Percentiles rank a stretch among this genome's conserved stretches.
These are phyloP conservation scores for Nebria brevicollis DNA, from an alignment of 2,888 invertebrate species.

Conservation along the genomic window DNA sequence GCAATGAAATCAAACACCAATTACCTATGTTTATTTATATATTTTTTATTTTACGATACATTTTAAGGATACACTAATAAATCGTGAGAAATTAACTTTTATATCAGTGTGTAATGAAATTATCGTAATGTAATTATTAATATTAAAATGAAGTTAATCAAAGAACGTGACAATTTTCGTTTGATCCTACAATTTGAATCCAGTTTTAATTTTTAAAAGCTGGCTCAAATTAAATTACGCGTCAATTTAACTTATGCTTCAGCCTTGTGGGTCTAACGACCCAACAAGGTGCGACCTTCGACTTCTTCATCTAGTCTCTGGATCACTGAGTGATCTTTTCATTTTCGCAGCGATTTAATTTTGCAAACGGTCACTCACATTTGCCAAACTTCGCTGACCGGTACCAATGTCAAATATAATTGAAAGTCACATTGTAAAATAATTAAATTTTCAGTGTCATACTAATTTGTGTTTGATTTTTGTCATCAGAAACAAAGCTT, in stretches of 20 bases:
- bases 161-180: not conserved
- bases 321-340: not conserved
- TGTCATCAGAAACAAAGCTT: no score
- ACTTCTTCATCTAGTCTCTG: not conserved
- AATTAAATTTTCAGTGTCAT: constrained; percentile 15
- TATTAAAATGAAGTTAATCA: not conserved
- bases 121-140: not conserved
- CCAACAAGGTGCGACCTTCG: not conserved
- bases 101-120: not conserved
- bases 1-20: no score
- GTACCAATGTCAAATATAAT: constrained; percentile 22
- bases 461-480: no score
- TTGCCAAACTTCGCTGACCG: not conserved
- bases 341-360: not conserved
- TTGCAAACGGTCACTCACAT: constrained; percentile 14
- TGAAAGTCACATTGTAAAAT: constrained; percentile 23
- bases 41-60: no score
- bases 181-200: not conserved
- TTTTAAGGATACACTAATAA: no score
- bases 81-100: not conserved
- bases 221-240: not conserved
- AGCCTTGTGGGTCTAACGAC: not conserved
- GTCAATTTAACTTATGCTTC: not conserved
- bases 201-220: not conserved
- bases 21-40: no score